Evolutionary conservation across 2,113 vertebrate species (phyloP).

Genomic region (Ascaphus truei): DNA sequence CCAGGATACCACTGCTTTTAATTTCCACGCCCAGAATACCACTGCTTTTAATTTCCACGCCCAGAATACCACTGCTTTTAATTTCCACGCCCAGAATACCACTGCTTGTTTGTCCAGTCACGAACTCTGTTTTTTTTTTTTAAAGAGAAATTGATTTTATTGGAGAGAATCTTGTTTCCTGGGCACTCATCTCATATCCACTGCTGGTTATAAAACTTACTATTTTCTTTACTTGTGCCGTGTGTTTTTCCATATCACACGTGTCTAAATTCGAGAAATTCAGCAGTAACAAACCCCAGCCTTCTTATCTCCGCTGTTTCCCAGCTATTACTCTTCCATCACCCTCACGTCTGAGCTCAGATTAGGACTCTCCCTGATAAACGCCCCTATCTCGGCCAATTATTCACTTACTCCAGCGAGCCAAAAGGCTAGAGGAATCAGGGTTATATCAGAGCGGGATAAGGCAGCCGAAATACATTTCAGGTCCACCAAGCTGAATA

Average conservation of each 20-base stretch:
- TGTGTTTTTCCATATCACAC: slow-evolving; percentile 19
- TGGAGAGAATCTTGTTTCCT: no score
- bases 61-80: no score
- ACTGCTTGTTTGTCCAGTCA: no score
- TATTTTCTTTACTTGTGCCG: neutral
- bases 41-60: no score
- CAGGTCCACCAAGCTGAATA: slow-evolving; percentile 49
- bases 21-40: no score
- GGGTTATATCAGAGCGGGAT: slow-evolving; percentile 45
- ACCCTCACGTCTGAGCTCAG: slow-evolving; percentile 39
- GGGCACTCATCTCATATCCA: slow-evolving; percentile 8
- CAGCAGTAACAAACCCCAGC: slow-evolving; percentile 12
- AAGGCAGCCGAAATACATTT: slow-evolving; percentile 50
- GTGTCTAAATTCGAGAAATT: slow-evolving; percentile 27
- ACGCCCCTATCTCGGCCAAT: slow-evolving; percentile 54
- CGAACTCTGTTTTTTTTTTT: no score
- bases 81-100: no score
- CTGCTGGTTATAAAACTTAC: slow-evolving; percentile 3
- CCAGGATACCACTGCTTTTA: no score
- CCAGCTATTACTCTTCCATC: slow-evolving; percentile 45
- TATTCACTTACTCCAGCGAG: slow-evolving; percentile 43
- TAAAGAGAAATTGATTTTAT: no score
- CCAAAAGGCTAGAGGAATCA: slow-evolving; percentile 41
- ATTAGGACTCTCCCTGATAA: slow-evolving; percentile 57
- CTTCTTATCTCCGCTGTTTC: slow-evolving; percentile 47